Conservation (phyloP, 1,140 invertebrate species). For the Ephestia elutella region DNA sequence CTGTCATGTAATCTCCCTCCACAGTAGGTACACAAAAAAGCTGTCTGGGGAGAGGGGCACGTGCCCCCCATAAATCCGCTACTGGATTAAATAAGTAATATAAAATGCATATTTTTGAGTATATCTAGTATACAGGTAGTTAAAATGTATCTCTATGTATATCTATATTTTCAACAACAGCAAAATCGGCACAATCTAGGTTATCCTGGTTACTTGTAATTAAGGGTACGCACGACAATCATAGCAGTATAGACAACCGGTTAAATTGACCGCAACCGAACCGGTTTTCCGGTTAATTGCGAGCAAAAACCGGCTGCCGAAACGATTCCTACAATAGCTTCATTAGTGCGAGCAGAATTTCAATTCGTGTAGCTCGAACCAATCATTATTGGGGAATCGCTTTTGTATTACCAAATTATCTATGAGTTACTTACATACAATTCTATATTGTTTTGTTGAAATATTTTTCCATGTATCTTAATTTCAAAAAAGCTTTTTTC, state of each 20-base stretch:
- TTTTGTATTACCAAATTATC: not conserved
- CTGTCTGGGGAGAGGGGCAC: too few species aligned
- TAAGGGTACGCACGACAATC: not conserved
- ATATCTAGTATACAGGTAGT: too few species aligned
- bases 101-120: too few species aligned
- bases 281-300: constrained; percentile 30
- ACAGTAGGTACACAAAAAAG: too few species aligned
- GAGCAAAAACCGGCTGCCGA: constrained; percentile 23
- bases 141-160: too few species aligned
- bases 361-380: constrained; percentile 20
- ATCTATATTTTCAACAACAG: not conserved
- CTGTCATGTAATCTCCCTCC: too few species aligned
- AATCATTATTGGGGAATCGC: constrained; percentile 18
- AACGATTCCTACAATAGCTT: constrained; percentile 23
- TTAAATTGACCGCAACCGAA: constrained; percentile 22
- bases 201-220: not conserved
- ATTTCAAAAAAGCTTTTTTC: too few species aligned
- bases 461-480: too few species aligned
- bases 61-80: too few species aligned
- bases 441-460: too few species aligned
- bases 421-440: not conserved
- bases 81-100: too few species aligned
- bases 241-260: constrained; percentile 8
- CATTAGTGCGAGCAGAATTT: constrained; percentile 26
- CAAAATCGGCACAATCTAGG: not conserved